These are phyloP conservation scores for Sebastolobus alascanus DNA, from an alignment of 2,797 vertebrate genomes.

Conservation along the genomic window DNA sequence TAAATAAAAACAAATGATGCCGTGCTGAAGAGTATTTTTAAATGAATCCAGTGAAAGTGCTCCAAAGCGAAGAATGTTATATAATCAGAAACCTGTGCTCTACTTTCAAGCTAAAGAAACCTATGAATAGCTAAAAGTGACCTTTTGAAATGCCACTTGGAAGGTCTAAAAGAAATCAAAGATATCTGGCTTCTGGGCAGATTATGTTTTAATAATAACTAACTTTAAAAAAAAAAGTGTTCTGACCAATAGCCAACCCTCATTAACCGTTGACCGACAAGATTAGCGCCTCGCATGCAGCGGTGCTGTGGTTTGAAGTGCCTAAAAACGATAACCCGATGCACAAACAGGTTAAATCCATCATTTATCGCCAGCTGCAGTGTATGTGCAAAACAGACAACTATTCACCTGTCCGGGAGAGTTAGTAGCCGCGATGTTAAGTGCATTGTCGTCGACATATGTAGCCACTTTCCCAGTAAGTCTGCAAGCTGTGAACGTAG, in stretches of 20 bases:
- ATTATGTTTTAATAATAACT: background rate
- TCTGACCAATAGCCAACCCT: background rate
- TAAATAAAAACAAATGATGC: background rate
- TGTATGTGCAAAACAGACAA: background rate
- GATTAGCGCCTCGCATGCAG: background rate
- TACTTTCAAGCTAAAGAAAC: constrained; percentile 19
- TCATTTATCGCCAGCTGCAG: background rate
- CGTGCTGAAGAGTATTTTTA: background rate
- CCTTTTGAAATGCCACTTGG: constrained; percentile 50
- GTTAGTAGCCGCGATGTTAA: background rate
- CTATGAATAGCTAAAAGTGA: constrained; percentile 18
- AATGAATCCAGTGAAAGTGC: constrained; percentile 11
- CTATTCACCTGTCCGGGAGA: background rate
- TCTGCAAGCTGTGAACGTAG: background rate
- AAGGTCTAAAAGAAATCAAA: constrained; percentile 16
- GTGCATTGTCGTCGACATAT: background rate
- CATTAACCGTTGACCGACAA: background rate
- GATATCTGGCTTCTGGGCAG: background rate
- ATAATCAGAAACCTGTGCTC: constrained; percentile 15
- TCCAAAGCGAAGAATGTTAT: constrained; percentile 2
- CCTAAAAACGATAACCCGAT: background rate
- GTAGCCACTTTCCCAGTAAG: background rate
- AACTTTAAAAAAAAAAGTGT: background rate
- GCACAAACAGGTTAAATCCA: background rate
- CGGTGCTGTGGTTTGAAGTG: background rate